A percentile compares a stretch with the other conserved stretches of the same genome.
Evolutionary conservation across 2,113 vertebrate species (phyloP).

Genomic region (Istiophorus platypterus): DNA sequence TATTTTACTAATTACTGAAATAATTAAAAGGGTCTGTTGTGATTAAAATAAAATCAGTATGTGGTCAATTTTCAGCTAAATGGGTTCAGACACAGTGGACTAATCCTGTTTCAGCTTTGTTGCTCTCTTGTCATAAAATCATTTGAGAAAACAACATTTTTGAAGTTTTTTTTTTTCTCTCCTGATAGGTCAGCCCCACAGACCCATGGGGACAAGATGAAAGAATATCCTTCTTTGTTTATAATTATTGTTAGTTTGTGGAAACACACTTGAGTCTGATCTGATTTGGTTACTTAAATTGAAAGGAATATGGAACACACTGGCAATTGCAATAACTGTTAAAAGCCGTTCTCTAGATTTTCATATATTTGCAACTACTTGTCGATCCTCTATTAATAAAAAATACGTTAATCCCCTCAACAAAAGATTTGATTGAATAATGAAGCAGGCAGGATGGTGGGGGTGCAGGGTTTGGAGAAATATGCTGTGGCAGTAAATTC

Average conservation of each 20-base stretch:
- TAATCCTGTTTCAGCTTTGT: conserved; percentile 76
- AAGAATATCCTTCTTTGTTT: conserved; percentile 33
- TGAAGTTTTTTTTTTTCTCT: conserved; percentile 22
- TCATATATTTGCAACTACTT: conserved; percentile 33
- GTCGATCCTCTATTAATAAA: conserved; percentile 55
- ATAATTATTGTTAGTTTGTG: conserved; percentile 10
- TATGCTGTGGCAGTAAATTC: conserved; percentile 80
- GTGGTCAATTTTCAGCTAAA: conserved; percentile 77
- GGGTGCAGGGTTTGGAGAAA: conserved; percentile 61
- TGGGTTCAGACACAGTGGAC: conserved; percentile 72
- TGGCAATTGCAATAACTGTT: neutral
- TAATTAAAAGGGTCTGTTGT: conserved; percentile 83
- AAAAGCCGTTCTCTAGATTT: neutral
- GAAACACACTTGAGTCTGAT: conserved; percentile 27
- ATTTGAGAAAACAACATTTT: conserved; percentile 76
- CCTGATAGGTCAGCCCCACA: conserved; percentile 40
- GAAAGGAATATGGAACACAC: neutral
- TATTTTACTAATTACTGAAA: conserved; percentile 85
- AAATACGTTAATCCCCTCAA: conserved; percentile 43
- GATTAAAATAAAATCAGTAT: conserved; percentile 82
- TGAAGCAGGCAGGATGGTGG: conserved; percentile 47
- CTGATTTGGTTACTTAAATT: neutral
- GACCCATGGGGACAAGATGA: conserved; percentile 5
- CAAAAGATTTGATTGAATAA: conserved; percentile 74
- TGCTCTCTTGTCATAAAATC: conserved; percentile 81